Evolutionary conservation across 2,888 invertebrate genomes (phyloP).

Genomic region (Torymus tubicola): DNA sequence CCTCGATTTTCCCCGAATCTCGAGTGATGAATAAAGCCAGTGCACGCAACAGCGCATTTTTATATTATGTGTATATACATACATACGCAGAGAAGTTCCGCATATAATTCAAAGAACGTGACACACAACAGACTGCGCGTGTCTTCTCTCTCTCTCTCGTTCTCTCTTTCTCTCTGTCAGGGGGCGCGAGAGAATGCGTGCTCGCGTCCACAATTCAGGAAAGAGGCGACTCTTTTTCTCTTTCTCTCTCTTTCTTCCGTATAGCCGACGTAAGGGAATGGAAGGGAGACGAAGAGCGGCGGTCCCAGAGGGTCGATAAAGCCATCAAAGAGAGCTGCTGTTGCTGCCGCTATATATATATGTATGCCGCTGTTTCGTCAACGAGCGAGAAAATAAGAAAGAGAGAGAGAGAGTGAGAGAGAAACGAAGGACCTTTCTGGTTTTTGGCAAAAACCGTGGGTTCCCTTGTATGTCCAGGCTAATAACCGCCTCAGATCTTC

Average conservation of each 20-base stretch:
- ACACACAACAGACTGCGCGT: constrained; percentile 32
- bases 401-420: constrained; percentile 12
- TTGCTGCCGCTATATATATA: neutral
- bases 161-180: constrained; percentile 8
- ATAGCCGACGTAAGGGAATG: neutral
- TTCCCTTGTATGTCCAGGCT: constrained; percentile 56
- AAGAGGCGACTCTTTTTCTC: constrained; percentile 19
- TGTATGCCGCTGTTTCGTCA: constrained; percentile 39
- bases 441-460: constrained; percentile 56
- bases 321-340: constrained; percentile 56
- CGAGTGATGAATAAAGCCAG: constrained; percentile 30
- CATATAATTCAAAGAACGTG: constrained; percentile 34
- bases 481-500: constrained; percentile 60
- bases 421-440: constrained; percentile 22
- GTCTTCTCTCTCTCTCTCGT: neutral
- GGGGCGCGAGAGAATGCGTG: neutral
- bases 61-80: neutral
- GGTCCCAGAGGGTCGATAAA: constrained; percentile 51
- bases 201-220: constrained; percentile 11
- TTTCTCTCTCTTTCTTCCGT: neutral
- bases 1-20: constrained; percentile 50
- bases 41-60: constrained; percentile 5
- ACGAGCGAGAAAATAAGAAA: constrained; percentile 43
- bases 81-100: constrained; percentile 22
- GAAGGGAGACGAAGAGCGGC: neutral